A percentile compares a stretch with the other conserved stretches of the same genome.
phyloP scores from a whole-genome alignment of 2,797 vertebrate species.

The Alcedo quadribrachys region DNA sequence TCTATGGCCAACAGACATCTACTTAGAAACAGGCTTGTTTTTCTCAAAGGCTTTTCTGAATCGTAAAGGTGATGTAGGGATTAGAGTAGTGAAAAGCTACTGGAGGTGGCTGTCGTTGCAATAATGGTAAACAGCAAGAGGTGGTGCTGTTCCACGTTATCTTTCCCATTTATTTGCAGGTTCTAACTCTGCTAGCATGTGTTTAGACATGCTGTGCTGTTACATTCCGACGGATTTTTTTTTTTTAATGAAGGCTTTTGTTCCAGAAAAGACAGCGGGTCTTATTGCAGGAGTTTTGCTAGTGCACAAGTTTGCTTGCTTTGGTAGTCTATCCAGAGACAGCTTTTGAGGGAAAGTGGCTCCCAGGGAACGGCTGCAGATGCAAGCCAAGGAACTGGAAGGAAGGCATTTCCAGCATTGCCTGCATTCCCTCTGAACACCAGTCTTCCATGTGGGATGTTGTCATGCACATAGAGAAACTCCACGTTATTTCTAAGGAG shows the following conservation, averaged over 20 bases:
- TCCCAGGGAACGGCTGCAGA: background rate
- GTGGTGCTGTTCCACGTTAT: background rate
- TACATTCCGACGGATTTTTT: fast-evolving
- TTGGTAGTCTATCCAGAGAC: background rate
- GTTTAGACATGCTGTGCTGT: background rate
- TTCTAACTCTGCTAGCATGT: background rate
- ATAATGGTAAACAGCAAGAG: background rate
- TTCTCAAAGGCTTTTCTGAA: background rate
- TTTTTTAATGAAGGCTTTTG: background rate
- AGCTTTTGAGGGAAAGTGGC: background rate
- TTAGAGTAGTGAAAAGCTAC: background rate
- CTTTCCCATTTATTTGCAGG: background rate
- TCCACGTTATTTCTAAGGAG: background rate
- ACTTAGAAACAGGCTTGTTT: background rate
- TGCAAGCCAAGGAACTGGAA: background rate
- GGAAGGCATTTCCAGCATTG: background rate
- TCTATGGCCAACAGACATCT: background rate
- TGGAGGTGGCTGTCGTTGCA: background rate
- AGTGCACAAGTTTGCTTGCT: background rate
- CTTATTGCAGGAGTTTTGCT: background rate
- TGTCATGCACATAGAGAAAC: background rate
- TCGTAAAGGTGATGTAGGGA: fast-evolving
- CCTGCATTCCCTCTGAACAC: background rate
- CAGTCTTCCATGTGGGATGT: background rate
- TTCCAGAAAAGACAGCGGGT: background rate